Conservation (phyloP, 92 coral and sea anemone species). For the Chrysogorgia sp. region DNA sequence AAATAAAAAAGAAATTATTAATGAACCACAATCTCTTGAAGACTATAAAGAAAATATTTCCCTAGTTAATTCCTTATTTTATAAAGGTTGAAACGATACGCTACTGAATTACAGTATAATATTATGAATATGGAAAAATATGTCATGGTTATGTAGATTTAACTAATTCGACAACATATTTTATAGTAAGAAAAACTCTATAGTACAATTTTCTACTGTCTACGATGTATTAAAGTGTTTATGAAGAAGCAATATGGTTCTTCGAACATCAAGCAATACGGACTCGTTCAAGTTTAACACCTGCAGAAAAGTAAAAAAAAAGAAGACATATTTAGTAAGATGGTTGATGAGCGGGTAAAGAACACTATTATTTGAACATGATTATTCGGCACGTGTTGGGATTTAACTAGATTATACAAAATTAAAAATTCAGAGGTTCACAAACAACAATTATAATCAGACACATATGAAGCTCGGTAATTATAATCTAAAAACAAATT, state of each 20-base stretch:
- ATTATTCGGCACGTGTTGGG: conserved; percentile 11
- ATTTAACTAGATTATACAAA: not conserved
- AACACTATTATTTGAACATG: conserved; percentile 29
- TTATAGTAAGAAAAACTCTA: no score
- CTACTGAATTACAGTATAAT: no score
- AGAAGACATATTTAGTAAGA: conserved; percentile 33
- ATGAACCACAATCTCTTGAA: not conserved
- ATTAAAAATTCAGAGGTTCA: conserved; percentile 1
- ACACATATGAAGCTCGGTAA: no score
- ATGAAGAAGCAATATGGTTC: conserved; percentile 81
- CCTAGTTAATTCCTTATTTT: no score
- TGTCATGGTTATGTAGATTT: not conserved
- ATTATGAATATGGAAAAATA: no score
- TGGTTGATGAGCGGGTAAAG: conserved; percentile 44
- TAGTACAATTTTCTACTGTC: conserved; percentile 25
- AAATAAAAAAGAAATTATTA: not conserved
- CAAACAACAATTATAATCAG: not conserved
- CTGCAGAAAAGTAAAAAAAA: conserved; percentile 55
- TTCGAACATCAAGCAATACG: conserved; percentile 85
- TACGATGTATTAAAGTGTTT: conserved; percentile 90
- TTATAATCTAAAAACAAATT: no score
- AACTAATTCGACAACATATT: not conserved
- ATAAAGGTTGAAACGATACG: no score
- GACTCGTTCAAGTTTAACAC: conserved; percentile 89
- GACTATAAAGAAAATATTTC: not conserved